phyloP scores from a whole-genome alignment of 2,113 vertebrate genomes.

The Osmerus eperlanus region DNA sequence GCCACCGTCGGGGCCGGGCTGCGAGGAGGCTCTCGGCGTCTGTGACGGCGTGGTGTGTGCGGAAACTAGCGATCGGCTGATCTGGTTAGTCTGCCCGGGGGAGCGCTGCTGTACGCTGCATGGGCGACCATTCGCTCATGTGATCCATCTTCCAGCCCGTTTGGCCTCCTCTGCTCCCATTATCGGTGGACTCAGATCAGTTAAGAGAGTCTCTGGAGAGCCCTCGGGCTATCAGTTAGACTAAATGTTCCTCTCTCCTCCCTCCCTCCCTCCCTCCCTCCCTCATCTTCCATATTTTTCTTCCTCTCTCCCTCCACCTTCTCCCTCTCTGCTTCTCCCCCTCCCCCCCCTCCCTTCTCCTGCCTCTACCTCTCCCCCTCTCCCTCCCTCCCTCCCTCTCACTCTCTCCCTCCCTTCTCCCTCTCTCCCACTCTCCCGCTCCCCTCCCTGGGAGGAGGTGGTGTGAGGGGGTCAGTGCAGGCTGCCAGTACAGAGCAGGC shows the following conservation, averaged over 20 bases:
- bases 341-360: background rate
- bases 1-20: too few relatives aligned
- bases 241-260: background rate
- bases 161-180: slow-evolving; percentile 29
- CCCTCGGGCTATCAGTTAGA: background rate
- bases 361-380: background rate
- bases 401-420: background rate
- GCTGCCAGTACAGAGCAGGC: slow-evolving; percentile 2
- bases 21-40: too few relatives aligned
- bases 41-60: background rate
- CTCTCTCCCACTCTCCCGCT: background rate
- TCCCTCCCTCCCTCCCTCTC: background rate
- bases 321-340: background rate
- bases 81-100: background rate
- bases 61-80: background rate
- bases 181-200: slow-evolving; percentile 2
- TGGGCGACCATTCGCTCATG: background rate
- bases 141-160: slow-evolving; percentile 16
- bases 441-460: background rate
- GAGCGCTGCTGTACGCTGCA: background rate
- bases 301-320: background rate
- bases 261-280: background rate
- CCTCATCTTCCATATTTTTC: background rate
- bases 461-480: background rate
- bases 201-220: too few relatives aligned